phyloP scores from a whole-genome alignment of 2,113 vertebrate species.

The Xiphophorus maculatus region DNA sequence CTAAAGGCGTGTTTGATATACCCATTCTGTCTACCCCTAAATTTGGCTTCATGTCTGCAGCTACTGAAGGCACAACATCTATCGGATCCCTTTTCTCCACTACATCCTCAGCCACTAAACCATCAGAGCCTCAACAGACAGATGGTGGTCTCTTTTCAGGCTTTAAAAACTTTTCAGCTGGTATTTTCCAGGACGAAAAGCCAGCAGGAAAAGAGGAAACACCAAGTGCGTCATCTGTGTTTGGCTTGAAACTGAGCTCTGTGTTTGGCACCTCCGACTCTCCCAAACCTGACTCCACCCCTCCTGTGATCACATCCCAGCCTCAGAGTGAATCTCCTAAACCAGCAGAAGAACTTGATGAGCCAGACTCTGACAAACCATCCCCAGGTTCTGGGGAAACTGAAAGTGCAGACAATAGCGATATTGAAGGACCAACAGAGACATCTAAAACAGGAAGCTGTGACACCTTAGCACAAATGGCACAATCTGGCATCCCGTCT shows the following conservation, averaged over 20 bases:
- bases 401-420: constrained; percentile 71
- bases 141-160: constrained; percentile 83
- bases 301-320: constrained; percentile 34
- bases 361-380: constrained; percentile 55
- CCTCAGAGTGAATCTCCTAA: constrained; percentile 54
- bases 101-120: constrained; percentile 53
- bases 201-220: constrained; percentile 66
- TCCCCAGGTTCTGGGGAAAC: constrained; percentile 67
- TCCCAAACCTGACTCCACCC: constrained; percentile 58
- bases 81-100: constrained; percentile 87
- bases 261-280: constrained; percentile 79
- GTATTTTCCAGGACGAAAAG: constrained; percentile 87
- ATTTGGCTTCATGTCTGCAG: constrained; percentile 82
- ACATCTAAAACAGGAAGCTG: constrained; percentile 69
- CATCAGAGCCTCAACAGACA: constrained; percentile 54
- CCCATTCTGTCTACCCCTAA: constrained; percentile 77
- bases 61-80: constrained; percentile 78
- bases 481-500: constrained; percentile 40
- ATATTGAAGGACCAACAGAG: constrained; percentile 67
- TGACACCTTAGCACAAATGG: constrained; percentile 56
- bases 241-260: constrained; percentile 85
- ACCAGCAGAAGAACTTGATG: constrained; percentile 21
- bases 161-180: constrained; percentile 87
- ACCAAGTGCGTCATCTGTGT: constrained; percentile 72
- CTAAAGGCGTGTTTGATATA: constrained; percentile 81